Evolutionary conservation across 2,113 vertebrate species (phyloP).

Genomic region (Mesitornis unicolor): DNA sequence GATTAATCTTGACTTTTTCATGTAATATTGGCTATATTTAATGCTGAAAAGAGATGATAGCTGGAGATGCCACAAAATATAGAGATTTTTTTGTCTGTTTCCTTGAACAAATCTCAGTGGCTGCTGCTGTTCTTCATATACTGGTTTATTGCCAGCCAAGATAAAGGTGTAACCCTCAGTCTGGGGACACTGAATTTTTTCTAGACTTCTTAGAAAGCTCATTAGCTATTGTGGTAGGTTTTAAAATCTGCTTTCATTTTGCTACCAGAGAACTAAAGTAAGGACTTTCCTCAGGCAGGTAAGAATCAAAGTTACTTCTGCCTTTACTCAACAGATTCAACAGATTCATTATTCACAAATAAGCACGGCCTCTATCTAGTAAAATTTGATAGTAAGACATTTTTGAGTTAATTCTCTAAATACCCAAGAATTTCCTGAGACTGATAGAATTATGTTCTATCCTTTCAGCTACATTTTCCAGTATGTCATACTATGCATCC

Average conservation of each 20-base stretch:
- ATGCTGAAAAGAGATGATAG: background rate
- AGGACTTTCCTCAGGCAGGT: background rate
- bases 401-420: background rate
- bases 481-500: background rate
- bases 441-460: background rate
- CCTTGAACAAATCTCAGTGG: background rate
- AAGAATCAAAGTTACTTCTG: background rate
- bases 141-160: background rate
- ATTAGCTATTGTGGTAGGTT: background rate
- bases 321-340: background rate
- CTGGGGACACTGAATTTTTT: background rate
- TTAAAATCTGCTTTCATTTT: constrained; percentile 7
- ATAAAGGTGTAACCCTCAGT: background rate
- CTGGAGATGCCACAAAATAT: background rate
- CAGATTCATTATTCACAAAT: background rate
- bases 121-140: background rate
- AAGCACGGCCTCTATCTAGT: background rate
- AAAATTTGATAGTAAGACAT: background rate
- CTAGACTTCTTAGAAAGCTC: background rate
- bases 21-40: background rate
- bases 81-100: background rate
- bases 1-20: background rate
- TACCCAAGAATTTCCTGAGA: background rate
- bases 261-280: background rate
- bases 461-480: background rate